These are phyloP conservation scores for Heliconius sara DNA, from an alignment of 2,888 invertebrate species.

Conservation along the genomic window DNA sequence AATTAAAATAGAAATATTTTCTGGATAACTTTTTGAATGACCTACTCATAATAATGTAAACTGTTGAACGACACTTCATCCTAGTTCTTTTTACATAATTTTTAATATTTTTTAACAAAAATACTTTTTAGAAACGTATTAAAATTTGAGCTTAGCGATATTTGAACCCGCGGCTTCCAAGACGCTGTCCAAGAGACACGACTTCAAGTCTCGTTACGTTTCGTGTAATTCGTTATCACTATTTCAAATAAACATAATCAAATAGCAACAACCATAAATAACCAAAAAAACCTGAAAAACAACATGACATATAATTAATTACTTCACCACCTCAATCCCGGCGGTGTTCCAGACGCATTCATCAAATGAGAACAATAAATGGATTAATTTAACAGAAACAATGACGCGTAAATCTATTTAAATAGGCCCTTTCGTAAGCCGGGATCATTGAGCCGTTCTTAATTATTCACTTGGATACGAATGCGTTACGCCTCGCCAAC, in stretches of 20 bases:
- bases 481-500: conserved; percentile 4
- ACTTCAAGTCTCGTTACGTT: no score
- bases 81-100: no score
- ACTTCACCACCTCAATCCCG: conserved; percentile 1
- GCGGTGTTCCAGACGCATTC: conserved; percentile 1
- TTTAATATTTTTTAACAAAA: no score
- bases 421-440: conserved; percentile 23
- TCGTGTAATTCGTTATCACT: no score
- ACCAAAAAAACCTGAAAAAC: not conserved
- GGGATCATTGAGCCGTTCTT: conserved; percentile 27
- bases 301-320: not conserved
- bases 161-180: no score
- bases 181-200: no score
- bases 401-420: conserved; percentile 32
- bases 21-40: no score
- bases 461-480: conserved; percentile 25
- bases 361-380: conserved; percentile 31
- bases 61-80: no score
- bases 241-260: not conserved
- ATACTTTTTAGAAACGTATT: no score
- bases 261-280: not conserved
- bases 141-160: no score
- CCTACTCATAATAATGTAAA: no score
- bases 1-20: no score
- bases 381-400: conserved; percentile 33